Base-by-base conservation (phyloP, 1,140 invertebrate species). In the Ptiloglossa arizonensis region DNA sequence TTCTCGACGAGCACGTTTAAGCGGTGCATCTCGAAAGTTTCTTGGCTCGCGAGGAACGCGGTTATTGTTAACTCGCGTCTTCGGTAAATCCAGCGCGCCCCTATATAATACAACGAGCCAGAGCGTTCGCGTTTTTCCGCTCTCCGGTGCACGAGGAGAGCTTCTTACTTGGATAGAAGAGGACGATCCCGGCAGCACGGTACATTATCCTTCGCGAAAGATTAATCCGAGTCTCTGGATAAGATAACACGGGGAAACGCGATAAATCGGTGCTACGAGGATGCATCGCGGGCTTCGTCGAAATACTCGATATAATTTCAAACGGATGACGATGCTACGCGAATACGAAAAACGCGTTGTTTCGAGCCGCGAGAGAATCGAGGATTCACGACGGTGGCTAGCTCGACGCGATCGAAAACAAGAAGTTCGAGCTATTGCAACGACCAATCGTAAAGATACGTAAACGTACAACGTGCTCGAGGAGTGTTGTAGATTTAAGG, bases 1-100 rank as follows among this genome's bases (percentile, higher is more conserved):
- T n/a, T n/a, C n/a, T 15, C 6, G 32, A 57, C 52, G 27, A 27
- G 56, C 22, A 19, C 44, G 38, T 41, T 22, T 17, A 29, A 57
- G 29, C 29, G 2, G 1, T 1, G 13, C 2, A 22, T 46, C 27
- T 67, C 27, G 50, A 67, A 67, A 57, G 52, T 75, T 75, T 48
- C 62, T 57, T 46, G 15, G 38, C 5, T 27, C 50, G n/a, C 44
- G 24, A 46, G 17, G n/a, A 44, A 24, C 62, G 1, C 1, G 5
- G 35, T 67, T 32, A 67, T 67, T 56, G 62, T 67, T 66, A 24
- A 46, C 24, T 24, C 38, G 1, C 2, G n/a, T 54, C 8, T 1
- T 48, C 8, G n/a, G 19, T n/a, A 13, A 66, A 66, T 13, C 27
- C 32, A 54, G 13, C 17, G 6, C 1, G 19, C 22, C 32, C 48